These are phyloP conservation scores for Sinhomidia bicolor DNA, from an alignment of 2,888 invertebrate species.

Conservation along the genomic window DNA sequence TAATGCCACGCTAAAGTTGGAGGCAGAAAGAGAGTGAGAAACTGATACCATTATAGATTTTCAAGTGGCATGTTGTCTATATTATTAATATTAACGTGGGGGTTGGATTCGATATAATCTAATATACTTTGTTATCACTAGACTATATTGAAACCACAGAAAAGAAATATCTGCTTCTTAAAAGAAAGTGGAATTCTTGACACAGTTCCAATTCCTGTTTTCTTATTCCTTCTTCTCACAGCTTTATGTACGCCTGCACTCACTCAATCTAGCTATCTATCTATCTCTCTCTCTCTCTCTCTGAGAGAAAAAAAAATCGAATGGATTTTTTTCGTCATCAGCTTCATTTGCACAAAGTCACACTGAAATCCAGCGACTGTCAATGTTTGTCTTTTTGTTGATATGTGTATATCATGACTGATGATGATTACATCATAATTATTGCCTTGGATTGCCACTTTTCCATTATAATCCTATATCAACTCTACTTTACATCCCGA, in stretches of 20 bases:
- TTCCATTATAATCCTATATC: slow-evolving; percentile 16
- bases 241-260: slow-evolving; percentile 26
- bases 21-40: slow-evolving; percentile 29
- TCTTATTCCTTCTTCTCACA: slow-evolving; percentile 31
- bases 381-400: slow-evolving; percentile 68
- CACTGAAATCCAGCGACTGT: slow-evolving; percentile 70
- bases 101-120: slow-evolving; percentile 10
- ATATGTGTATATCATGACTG: slow-evolving; percentile 65
- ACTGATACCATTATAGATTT: slow-evolving; percentile 52
- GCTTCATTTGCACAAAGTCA: not conserved
- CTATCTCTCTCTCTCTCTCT: no score
- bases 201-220: slow-evolving; percentile 69
- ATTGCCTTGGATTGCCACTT: slow-evolving; percentile 50
- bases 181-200: slow-evolving; percentile 70
- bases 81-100: slow-evolving; percentile 39
- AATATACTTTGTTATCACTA: not conserved
- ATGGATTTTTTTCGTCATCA: slow-evolving; percentile 37
- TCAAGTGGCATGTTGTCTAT: slow-evolving; percentile 49
- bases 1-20: not conserved
- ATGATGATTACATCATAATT: slow-evolving; percentile 72
- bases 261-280: slow-evolving; percentile 60
- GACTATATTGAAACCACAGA: slow-evolving; percentile 60
- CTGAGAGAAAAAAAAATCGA: not conserved
- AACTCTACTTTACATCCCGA: not conserved
- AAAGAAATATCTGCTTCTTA: slow-evolving; percentile 20